Evolutionary conservation across 2,888 invertebrate genomes (phyloP).

Genomic region (Calameuta idolon): DNA sequence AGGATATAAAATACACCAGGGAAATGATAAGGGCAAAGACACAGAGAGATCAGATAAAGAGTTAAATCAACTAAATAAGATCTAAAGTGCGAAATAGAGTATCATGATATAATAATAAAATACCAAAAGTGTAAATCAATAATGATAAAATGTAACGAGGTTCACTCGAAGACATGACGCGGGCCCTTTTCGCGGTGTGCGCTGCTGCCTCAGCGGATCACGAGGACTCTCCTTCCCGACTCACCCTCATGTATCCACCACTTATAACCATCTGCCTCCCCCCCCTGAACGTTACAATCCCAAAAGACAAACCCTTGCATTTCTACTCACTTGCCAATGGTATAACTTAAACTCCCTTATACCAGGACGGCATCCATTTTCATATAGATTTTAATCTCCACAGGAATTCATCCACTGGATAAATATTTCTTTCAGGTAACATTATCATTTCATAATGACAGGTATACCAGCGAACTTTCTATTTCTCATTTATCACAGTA

Average conservation of each 20-base stretch:
- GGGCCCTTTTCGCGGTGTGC: constrained; percentile 32
- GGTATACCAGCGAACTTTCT: constrained; percentile 5
- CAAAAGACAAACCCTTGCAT: background rate
- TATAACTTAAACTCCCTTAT: background rate
- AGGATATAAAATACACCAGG: constrained; percentile 2
- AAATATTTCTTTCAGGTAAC: background rate
- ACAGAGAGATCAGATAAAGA: background rate
- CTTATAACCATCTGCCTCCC: background rate
- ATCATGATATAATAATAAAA: background rate
- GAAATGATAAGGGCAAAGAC: constrained; percentile 18
- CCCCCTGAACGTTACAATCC: background rate
- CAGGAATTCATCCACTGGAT: background rate
- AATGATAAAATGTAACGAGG: background rate
- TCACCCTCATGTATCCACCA: background rate
- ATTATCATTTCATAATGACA: constrained; percentile 9
- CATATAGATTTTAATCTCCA: background rate
- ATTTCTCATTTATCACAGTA: background rate
- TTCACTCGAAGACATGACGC: constrained; percentile 30
- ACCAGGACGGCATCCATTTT: background rate
- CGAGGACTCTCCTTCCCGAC: constrained; percentile 30
- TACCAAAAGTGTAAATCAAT: background rate
- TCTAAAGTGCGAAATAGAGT: background rate
- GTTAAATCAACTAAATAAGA: background rate
- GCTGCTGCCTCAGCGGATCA: constrained; percentile 41
- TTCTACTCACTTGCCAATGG: background rate